A percentile compares a stretch with the other conserved stretches of the same genome.
phyloP scores from a whole-genome alignment of 2,888 invertebrate genomes.

The Oxycera nigricornis region DNA sequence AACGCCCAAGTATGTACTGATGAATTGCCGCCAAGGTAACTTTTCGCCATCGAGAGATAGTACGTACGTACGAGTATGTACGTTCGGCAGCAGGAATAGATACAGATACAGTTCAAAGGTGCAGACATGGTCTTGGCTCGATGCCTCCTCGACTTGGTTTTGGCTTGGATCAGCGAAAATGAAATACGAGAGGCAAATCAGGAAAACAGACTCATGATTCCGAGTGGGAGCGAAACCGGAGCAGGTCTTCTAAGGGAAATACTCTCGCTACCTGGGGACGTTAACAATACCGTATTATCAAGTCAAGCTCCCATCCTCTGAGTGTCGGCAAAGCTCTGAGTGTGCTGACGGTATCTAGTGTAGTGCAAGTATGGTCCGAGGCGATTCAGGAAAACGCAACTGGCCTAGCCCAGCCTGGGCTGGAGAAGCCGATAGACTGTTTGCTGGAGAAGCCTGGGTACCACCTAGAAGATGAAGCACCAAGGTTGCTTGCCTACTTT shows the following conservation, averaged over 20 bases:
- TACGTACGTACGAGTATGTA: too few relatives aligned
- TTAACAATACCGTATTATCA: conserved; percentile 9
- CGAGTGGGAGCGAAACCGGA: conserved; percentile 24
- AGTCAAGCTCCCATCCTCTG: background rate
- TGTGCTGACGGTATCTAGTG: conserved; percentile 6
- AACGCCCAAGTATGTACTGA: conserved; percentile 20
- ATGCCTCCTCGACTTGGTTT: background rate
- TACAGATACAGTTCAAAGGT: conserved; percentile 16
- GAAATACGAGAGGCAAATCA: conserved; percentile 36
- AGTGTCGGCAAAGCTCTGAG: background rate
- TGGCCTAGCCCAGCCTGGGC: background rate
- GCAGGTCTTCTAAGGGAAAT: conserved; percentile 31
- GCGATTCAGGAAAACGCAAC: background rate
- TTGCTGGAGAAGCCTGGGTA: background rate
- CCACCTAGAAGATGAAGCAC: conserved; percentile 7
- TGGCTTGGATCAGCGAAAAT: conserved; percentile 20
- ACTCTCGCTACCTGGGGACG: conserved; percentile 31
- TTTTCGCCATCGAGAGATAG: conserved; percentile 15
- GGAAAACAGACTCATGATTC: background rate
- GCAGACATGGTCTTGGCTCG: background rate
- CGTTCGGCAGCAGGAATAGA: too few relatives aligned
- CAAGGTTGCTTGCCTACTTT: background rate
- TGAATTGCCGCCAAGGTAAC: conserved; percentile 34
- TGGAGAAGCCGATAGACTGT: background rate
- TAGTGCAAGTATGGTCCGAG: background rate